phyloP scores from a whole-genome alignment of 1,140 invertebrate species.

The Acromyrmex charruanus region DNA sequence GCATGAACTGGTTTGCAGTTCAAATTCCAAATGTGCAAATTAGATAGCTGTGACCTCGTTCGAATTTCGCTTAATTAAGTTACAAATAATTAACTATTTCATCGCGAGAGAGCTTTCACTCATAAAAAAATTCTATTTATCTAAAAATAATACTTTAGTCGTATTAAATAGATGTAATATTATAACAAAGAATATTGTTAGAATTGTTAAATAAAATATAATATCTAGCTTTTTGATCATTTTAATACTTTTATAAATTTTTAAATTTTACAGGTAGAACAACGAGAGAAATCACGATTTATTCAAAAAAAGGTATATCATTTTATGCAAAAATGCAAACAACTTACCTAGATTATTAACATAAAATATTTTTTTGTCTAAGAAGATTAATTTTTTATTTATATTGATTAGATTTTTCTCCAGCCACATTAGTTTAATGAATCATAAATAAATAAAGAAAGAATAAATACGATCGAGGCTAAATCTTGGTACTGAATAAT shows the following conservation, averaged over 20 bases:
- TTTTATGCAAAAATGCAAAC: too few relatives aligned
- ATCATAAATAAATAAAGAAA: too few relatives aligned
- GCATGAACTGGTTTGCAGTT: neutral
- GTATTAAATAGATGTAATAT: neutral
- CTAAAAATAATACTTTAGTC: neutral
- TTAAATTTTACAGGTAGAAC: too few relatives aligned
- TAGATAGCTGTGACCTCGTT: neutral
- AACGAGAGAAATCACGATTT: too few relatives aligned
- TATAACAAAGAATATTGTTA: neutral
- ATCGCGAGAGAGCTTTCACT: neutral
- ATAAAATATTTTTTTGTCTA: too few relatives aligned
- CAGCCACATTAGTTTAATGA: too few relatives aligned
- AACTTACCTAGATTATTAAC: too few relatives aligned
- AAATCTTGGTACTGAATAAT: too few relatives aligned
- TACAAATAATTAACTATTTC: slow-evolving; percentile 6
- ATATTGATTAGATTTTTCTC: too few relatives aligned
- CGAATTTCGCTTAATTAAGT: neutral
- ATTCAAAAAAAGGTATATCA: too few relatives aligned
- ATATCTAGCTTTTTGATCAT: neutral
- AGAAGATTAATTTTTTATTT: too few relatives aligned
- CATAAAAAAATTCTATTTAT: neutral
- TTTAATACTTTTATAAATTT: neutral
- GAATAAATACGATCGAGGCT: too few relatives aligned
- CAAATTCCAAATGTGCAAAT: neutral
- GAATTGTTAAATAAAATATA: neutral